A percentile compares a stretch with the other conserved stretches of the same genome.
Conservation (phyloP, 2,888 invertebrate genomes). For the Latrodectus hesperus region DNA sequence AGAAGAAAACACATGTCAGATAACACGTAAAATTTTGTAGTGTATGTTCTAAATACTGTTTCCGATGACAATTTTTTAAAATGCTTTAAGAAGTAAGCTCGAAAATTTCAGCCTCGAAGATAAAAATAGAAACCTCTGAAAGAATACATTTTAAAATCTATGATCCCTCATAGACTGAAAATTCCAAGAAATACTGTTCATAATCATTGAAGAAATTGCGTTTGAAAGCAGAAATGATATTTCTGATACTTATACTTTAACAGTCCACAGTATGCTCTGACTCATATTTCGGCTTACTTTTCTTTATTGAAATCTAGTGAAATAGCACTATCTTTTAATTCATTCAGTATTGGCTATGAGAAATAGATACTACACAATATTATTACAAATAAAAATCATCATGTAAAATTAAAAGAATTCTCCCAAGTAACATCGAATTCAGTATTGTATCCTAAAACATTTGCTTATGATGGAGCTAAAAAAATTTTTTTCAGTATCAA, state of each 20-base stretch:
- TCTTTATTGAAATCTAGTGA: conserved; percentile 2
- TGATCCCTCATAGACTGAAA: neutral
- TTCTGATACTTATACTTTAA: conserved; percentile 2
- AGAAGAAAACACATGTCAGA: too few relatives aligned
- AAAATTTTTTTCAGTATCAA: neutral
- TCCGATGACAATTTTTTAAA: neutral
- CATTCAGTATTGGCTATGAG: neutral
- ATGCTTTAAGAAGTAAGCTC: conserved; percentile 1
- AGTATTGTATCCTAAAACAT: neutral
- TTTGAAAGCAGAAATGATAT: neutral
- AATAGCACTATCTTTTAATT: neutral
- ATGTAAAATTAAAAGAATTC: too few relatives aligned
- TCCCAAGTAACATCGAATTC: neutral
- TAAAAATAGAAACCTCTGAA: conserved; percentile 3
- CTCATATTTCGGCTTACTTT: neutral
- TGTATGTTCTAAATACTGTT: too few relatives aligned
- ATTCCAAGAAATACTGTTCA: neutral
- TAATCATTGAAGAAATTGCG: conserved; percentile 26
- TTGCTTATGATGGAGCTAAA: conserved; percentile 1
- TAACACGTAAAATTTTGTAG: too few relatives aligned
- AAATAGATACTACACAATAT: neutral
- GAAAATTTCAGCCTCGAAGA: conserved; percentile 22
- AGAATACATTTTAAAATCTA: neutral
- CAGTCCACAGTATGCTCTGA: neutral
- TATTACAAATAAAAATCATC: neutral